Evolutionary conservation across 2,113 vertebrate genomes (phyloP).

Genomic region (Stigmatopora argus): DNA sequence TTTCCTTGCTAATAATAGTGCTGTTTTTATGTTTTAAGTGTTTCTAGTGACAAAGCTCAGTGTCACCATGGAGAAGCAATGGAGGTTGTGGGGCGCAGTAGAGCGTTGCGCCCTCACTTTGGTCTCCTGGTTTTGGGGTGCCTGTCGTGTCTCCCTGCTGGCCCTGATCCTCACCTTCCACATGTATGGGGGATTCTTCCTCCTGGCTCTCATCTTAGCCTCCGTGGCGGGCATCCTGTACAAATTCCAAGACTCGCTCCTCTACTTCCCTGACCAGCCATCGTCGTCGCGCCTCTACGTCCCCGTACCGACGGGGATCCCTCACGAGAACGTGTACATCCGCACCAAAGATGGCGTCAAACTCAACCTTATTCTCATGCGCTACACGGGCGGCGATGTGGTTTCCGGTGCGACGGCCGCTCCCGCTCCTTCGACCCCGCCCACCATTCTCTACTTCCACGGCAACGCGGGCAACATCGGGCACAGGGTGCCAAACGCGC

Average conservation of each 20-base stretch:
- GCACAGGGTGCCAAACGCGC: slow-evolving; percentile 91
- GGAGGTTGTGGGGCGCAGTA: slow-evolving; percentile 86
- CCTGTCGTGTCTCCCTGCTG: slow-evolving; percentile 91
- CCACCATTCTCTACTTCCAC: slow-evolving; percentile 96
- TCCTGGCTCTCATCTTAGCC: slow-evolving; percentile 84
- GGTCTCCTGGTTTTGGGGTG: slow-evolving; percentile 91
- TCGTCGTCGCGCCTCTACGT: slow-evolving; percentile 95
- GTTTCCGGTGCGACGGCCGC: slow-evolving; percentile 58
- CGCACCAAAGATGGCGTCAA: slow-evolving; percentile 93
- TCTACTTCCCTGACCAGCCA: slow-evolving; percentile 97
- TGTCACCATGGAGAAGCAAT: slow-evolving; percentile 90
- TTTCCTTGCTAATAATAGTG: not conserved
- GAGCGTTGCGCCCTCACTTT: slow-evolving; percentile 83
- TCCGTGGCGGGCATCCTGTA: slow-evolving; percentile 93
- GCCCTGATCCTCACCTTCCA: slow-evolving; percentile 97
- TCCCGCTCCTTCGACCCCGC: slow-evolving; percentile 68
- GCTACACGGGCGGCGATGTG: slow-evolving; percentile 84
- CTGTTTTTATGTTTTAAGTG: slow-evolving; percentile 36
- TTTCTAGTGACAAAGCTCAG: slow-evolving; percentile 43
- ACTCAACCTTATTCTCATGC: slow-evolving; percentile 90
- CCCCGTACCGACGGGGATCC: slow-evolving; percentile 93
- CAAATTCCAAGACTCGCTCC: slow-evolving; percentile 95
- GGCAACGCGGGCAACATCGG: slow-evolving; percentile 97
- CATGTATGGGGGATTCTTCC: slow-evolving; percentile 84
- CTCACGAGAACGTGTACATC: slow-evolving; percentile 91